Base-by-base conservation (phyloP, 2,113 vertebrate genomes). In the Octodon degus region DNA sequence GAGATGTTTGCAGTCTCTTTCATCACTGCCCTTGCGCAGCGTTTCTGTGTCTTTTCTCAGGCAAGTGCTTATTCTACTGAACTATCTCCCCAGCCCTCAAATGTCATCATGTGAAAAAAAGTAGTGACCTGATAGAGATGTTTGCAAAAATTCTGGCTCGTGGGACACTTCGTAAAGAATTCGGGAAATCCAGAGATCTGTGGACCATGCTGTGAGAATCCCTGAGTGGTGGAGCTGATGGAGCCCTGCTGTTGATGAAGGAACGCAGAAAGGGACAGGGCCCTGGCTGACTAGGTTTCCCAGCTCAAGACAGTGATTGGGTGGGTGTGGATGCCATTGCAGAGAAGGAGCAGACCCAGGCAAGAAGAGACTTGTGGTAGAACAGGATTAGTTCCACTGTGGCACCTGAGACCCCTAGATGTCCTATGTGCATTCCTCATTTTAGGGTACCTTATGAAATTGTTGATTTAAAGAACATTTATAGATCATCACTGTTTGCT, bases 391-490 rank as follows among this genome's bases (percentile, higher is more conserved):
- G 16, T 68, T 93, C 37, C 50, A 37, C 87, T 55, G 14, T 11
- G n/a, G 43, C 32, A 55, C 68, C 30, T n/a, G 87, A 89, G 7
- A 43, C 25, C 25, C 50, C 77, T 58, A 27, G n/a, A 62, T 60
- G 55, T 82, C 50, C 37, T 76, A 1, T 80, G 22, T 60, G 67
- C 86, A 9, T 79, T 86, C 19, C 74, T 88, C 68, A 67, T 91
- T 22, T 89, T 7, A 80, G 67, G 62, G 60, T 17, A 43, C 67
- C 68, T 90, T 58, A 47, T 83, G 30, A 85, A 93, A 12, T 20
- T 86, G 30, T 47, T 96, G n/a, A 58, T 91, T 93, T 47, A 19
- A 55, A 34, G 76, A 86, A 86, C 50, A 63, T 84, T 88, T 91
- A 70, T 58, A 60, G 20, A 79, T 16, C 27, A 79, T 30, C 74